phyloP scores from a whole-genome alignment of 2,113 vertebrate genomes.

The Aplodontia rufa region DNA sequence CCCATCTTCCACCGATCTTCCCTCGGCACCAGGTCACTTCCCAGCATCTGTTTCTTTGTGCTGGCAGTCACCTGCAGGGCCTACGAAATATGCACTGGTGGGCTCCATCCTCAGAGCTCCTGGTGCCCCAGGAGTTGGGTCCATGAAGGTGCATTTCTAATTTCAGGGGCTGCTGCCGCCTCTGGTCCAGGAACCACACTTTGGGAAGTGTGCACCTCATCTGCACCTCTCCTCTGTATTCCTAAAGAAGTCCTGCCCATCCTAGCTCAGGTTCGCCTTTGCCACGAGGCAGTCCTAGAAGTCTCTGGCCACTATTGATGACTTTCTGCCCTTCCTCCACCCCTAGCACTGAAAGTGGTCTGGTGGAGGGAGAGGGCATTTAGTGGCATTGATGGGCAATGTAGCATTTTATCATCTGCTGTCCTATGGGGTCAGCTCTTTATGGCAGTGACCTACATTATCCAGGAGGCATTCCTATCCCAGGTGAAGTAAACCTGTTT shows the following conservation, averaged over 20 bases:
- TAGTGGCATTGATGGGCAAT: background rate
- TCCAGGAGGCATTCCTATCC: background rate
- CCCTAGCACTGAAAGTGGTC: background rate
- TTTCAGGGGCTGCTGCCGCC: background rate
- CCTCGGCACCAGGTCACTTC: background rate
- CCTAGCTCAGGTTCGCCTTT: background rate
- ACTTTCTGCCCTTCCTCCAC: background rate
- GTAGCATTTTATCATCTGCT: background rate
- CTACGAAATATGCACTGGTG: background rate
- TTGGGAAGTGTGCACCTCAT: background rate
- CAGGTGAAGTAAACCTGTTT: background rate
- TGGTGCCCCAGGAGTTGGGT: background rate
- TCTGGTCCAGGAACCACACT: background rate
- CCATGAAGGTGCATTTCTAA: background rate
- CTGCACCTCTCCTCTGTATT: background rate
- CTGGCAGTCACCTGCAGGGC: background rate
- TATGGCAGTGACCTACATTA: background rate
- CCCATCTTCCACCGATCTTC: background rate
- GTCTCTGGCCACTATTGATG: background rate
- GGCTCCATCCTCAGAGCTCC: background rate
- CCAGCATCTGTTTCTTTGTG: background rate
- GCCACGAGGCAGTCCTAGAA: background rate
- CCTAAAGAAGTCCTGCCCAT: background rate
- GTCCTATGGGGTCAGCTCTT: background rate
- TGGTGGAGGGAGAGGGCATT: background rate